Evolutionary conservation across 1,140 invertebrate genomes (phyloP), one percentile per base, ranked within the genome.

Genomic region (Diabrotica virgifera): DNA sequence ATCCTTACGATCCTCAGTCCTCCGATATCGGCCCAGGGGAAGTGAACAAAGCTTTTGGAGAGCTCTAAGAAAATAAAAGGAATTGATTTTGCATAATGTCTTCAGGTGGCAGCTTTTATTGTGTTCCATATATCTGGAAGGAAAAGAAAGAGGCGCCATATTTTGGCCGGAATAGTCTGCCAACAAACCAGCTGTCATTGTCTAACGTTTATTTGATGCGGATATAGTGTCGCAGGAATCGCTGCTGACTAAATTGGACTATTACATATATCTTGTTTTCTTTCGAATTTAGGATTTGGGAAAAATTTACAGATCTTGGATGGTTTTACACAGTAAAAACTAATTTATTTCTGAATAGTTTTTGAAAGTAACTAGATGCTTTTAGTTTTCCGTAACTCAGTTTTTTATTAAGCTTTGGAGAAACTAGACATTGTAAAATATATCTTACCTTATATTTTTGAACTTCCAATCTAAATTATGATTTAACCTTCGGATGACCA

Each of bases 21-120:
- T 62, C 9, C 63, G 68, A 64, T 67, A 64, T 59, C 64, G 61
- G 52, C 60, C 38, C 40, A 61, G 71, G 59, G 70, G 68, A 65
- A 70, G 62, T 62, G 67, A 70, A 71, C 68, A 70, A 74, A 72
- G 72, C 65, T 58, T 62, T 59, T 13, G 51, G 37, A 61, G 52
- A 46, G 63, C 35, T 53, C 12, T n/a, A 37, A 14, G 66, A 64
- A 68, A 72, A 76, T 72, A 73, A 76, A 67, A 73, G 70, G 76
- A 76, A 78, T 78, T 77, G 77, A 76, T 77, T 78, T 78, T 78
- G 77, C 76, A 78, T 78, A 78, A 78, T 77, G 77, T 78, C 72
- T 73, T 73, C 75, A 78, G 76, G 76, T 77, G 73, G 74, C 51
- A 70, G 72, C 65, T 76, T 75, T 75, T 76, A 76, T 76, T 76